Evolutionary conservation across 2,113 vertebrate genomes (phyloP).

Genomic region (Apaloderma vittatum): DNA sequence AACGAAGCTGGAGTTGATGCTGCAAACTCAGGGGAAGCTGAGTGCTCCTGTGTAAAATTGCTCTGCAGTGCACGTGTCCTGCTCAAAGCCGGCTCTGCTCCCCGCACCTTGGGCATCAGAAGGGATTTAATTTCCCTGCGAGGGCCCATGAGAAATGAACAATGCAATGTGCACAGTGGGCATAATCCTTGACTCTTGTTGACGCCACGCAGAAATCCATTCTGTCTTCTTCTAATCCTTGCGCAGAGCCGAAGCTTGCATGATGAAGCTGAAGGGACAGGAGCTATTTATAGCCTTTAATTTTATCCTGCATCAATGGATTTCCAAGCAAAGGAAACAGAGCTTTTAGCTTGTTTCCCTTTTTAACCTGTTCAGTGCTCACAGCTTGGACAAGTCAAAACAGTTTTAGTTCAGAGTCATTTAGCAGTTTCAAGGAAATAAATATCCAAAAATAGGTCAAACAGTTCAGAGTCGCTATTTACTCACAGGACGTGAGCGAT

Average conservation of each 20-base stretch:
- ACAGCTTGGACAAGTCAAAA: conserved; percentile 64
- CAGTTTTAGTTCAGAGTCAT: conserved; percentile 46
- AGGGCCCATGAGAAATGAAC: conserved; percentile 70
- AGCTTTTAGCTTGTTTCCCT: conserved; percentile 68
- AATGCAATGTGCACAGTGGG: conserved; percentile 75
- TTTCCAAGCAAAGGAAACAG: conserved; percentile 70
- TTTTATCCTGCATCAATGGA: conserved; percentile 78
- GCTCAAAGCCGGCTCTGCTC: conserved; percentile 35
- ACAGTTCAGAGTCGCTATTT: neutral
- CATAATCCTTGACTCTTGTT: conserved; percentile 79
- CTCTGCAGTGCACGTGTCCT: conserved; percentile 27
- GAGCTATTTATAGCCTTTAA: conserved; percentile 79
- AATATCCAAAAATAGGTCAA: conserved; percentile 17
- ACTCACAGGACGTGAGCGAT: neutral
- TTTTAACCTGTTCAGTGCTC: conserved; percentile 73
- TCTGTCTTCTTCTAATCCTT: conserved; percentile 78
- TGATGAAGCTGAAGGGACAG: conserved; percentile 75
- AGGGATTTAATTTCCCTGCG: conserved; percentile 67
- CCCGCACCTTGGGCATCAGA: conserved; percentile 69
- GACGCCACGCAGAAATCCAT: conserved; percentile 79
- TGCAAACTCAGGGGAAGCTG: neutral
- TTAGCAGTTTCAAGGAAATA: conserved; percentile 26
- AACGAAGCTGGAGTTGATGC: neutral
- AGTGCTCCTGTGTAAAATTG: conserved; percentile 48
- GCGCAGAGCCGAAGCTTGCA: conserved; percentile 46